Evolutionary conservation across 2,797 vertebrate genomes (phyloP), one percentile per base, ranked within the genome.

Genomic region (Helostoma temminkii): DNA sequence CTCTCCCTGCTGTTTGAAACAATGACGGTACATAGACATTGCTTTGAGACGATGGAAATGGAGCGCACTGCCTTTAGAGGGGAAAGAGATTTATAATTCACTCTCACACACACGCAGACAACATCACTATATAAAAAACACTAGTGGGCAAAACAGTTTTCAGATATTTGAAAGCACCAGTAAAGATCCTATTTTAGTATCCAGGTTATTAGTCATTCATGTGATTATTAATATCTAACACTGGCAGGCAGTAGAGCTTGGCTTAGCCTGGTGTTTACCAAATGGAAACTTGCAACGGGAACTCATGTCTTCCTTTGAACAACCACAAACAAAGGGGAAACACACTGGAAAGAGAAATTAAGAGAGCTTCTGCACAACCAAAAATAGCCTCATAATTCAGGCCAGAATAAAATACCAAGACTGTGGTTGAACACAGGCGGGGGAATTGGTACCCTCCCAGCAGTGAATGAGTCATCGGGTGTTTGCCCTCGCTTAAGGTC

Each of bases 271-370:
- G 49, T 47, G 34, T 63, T 82, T 55, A 54, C 53, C 37, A 37
- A 53, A 52, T 64, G 45, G 58, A 60, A 67, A 71, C 58, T 66
- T 45, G 9, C 14, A 41, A 61, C 5, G 54, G 85, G 71, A 85
- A 66, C 82, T 34, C 37, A 71, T 76, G 81, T 91, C 90, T 91
- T 92, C 90, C 90, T 91, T 88, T 86, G 71, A 91, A 85, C 87
- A 91, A 92, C 86, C 89, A 82, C 70, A 61, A 86, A 75, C 54
- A 73, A 66, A 75, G 8, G 9, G 65, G 65, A 72, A 73, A 80
- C 76, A 86, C 87, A 75, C 7, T 62, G 69, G 83, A 93, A 86
- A 91, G 88, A 91, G 82, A 89, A 74, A 78, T 70, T 45, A 66
- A 76, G 47, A 59, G 83, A 75, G 77, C 67, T 74, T 80, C 65